Evolutionary conservation across 2,888 invertebrate species (phyloP), one percentile per base, ranked within the genome.

Genomic region (Idaea aversata): DNA sequence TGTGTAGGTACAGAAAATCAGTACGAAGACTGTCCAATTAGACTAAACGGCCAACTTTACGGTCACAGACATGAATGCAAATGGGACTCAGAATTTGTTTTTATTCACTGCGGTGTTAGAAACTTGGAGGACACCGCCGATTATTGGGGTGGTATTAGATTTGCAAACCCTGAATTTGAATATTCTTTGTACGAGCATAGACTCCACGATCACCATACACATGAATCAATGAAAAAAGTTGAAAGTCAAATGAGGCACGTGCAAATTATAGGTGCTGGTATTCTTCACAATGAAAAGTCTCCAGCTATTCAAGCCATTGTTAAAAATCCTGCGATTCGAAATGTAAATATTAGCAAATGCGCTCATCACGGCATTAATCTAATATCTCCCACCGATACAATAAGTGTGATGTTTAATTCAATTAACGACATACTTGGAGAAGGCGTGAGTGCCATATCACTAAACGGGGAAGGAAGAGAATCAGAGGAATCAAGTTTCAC

Each of bases 131-230:
- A 94, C 13, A 90, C 93, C 16, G 93, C 94, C 66, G 95, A 96
- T 62, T 98, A 98, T 81, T 99, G 99, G 99, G 99, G 99, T 59
- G 99, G 99, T 57, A 95, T 99, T 70, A 94, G 99, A 69, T 98
- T 99, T 83, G 96, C 98, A 0, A 95, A 97, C 82, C 95, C 97
- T 4, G 96, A 97, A 83, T 98, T 98, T 83, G 98, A 99, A 84
- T 97, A 97, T 84, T 95, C 96, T 71, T 88, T 96, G 3, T 97
- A 97, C 80, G 96, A 97, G 75, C 95, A 97, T 76, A 94, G 97
- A 65, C 95, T 97, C 66, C 97, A 97, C 78, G 97, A 97, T 77
- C 94, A 96, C 6, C 94, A 96, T 62, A 97, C 97, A 0, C 97
- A 97, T 75, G 95, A 95, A 70, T 95, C 95, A 0, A 86, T 95